Evolutionary conservation across 2,797 vertebrate species (phyloP), one percentile per base, ranked within the genome.

Genomic region (Pipistrellus pipistrellus): DNA sequence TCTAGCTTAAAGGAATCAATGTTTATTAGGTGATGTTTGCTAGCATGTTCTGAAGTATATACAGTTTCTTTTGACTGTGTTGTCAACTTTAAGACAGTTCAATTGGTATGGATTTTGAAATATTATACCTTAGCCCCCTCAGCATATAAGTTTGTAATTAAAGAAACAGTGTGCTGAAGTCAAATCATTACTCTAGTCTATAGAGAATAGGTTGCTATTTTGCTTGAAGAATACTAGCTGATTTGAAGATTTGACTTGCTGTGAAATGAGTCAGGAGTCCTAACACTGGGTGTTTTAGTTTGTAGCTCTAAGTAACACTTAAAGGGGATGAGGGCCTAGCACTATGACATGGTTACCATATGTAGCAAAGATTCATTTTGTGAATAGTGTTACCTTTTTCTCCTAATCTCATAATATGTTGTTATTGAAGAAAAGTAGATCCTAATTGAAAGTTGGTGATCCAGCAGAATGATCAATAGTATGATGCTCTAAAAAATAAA

Each of bases 1-100:
- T 98, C 91, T 97, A 97, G 96, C 96, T 97, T 97, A 94, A 77
- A 97, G 78, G 69, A 92, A 96, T 95, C 94, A 80, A 1, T 94
- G 83, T 95, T 71, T 96, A 96, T 96, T 96, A 95, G 92, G 90
- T 92, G 94, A 78, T 97, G 59, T 88, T 96, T 97, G 96, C 96
- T 96, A 97, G 96, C 91, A 59, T 91, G 88, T 90, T 93, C 75
- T 90, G 55, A 91, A 83, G 85, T 90, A 21, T 96, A 90, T 93
- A 95, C 32, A 64, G n/a, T 94, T 95, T 91, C 87, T 87, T 94
- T 91, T 95, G 93, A 91, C 75, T 30, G 44, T 95, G 78, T 95
- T 97, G 87, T 97, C 94, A 96, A 92, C 30, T 86, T 93, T 86
- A 86, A 96, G 93, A 95, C 35, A 75, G 85, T 83, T 90, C 46